Conservation (phyloP, 2,113 vertebrate genomes). For the Entelurus aequoreus region DNA sequence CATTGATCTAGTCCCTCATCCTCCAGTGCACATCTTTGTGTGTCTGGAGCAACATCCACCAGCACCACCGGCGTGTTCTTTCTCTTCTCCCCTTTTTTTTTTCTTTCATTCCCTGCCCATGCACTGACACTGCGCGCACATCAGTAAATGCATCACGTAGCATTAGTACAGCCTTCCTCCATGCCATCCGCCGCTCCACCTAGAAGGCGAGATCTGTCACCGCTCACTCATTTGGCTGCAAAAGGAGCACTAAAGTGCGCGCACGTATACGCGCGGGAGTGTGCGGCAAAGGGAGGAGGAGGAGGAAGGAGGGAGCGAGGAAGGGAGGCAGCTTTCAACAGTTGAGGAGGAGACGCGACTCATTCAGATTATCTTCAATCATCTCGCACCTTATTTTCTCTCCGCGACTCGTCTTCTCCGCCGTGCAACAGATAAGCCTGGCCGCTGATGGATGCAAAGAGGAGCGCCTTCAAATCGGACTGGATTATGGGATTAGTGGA, state of each 20-base stretch:
- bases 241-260: conserved; percentile 88
- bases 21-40: conserved; percentile 49
- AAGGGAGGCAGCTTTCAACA: conserved; percentile 62
- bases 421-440: conserved; percentile 9
- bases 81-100: not conserved
- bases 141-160: conserved; percentile 75
- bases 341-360: conserved; percentile 70
- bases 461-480: conserved; percentile 63
- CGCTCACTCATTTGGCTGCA: conserved; percentile 81
- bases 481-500: conserved; percentile 71
- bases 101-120: conserved; percentile 7
- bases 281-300: conserved; percentile 38
- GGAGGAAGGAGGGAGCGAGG: not conserved
- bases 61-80: conserved; percentile 38
- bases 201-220: conserved; percentile 66
- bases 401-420: conserved; percentile 42
- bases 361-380: conserved; percentile 63
- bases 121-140: conserved; percentile 62
- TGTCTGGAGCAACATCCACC: conserved; percentile 56
- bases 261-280: conserved; percentile 79
- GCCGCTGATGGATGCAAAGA: conserved; percentile 31
- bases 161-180: conserved; percentile 72
- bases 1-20: conserved; percentile 50
- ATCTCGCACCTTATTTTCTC: conserved; percentile 30
- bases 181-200: conserved; percentile 68